Percentiles rank a stretch among this genome's conserved stretches.
phyloP scores from a whole-genome alignment of 2,888 invertebrate genomes.

The Microdon myrmicae region DNA sequence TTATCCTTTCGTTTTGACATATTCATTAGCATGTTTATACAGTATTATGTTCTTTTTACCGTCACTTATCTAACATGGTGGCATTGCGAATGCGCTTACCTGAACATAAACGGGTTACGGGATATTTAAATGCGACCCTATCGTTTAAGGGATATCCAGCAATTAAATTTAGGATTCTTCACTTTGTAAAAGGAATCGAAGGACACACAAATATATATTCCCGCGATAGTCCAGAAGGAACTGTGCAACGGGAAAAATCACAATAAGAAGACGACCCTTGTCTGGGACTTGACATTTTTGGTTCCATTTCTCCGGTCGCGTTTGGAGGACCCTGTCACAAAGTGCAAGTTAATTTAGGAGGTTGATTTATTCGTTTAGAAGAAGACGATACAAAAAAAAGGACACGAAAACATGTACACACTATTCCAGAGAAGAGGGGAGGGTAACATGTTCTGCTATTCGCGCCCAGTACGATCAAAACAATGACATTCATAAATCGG shows the following conservation, averaged over 20 bases:
- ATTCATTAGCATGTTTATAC: constrained; percentile 57
- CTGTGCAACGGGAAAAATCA: constrained; percentile 21
- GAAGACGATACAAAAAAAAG: constrained; percentile 20
- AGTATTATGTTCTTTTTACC: constrained; percentile 56
- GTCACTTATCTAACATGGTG: constrained; percentile 45
- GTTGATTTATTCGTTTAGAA: constrained; percentile 49
- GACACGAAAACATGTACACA: constrained; percentile 15
- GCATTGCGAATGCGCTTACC: constrained; percentile 45
- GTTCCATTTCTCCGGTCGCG: constrained; percentile 47
- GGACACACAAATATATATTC: constrained; percentile 35
- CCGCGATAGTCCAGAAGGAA: constrained; percentile 32
- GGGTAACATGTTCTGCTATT: constrained; percentile 11
- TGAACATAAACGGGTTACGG: constrained; percentile 17
- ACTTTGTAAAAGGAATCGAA: constrained; percentile 15
- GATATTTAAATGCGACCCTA: constrained; percentile 25
- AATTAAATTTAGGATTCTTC: constrained; percentile 51
- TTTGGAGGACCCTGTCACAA: constrained; percentile 43
- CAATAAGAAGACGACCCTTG: constrained; percentile 41
- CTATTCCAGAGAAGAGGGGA: constrained; percentile 1
- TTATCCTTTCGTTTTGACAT: constrained; percentile 57
- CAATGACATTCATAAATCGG: constrained; percentile 45
- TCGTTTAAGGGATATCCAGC: constrained; percentile 52
- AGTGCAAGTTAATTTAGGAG: constrained; percentile 52
- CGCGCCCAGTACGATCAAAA: constrained; percentile 37
- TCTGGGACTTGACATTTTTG: constrained; percentile 46